Evolutionary conservation across 2,888 invertebrate species (phyloP).

Genomic region (Archips xylosteana): DNA sequence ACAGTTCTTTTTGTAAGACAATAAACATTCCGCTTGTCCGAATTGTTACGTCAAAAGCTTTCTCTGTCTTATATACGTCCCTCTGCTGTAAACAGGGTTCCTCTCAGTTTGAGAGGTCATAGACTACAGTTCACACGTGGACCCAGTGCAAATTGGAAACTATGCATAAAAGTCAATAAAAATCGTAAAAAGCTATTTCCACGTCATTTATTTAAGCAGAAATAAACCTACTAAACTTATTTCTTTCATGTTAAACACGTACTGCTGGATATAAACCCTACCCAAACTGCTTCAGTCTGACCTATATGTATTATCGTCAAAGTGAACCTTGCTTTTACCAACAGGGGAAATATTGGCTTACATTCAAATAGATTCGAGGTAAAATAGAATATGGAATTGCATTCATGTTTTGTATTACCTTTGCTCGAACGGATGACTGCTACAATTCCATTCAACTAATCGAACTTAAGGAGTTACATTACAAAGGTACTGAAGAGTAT

Average conservation of each 20-base stretch:
- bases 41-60: neutral
- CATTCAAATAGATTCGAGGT: neutral
- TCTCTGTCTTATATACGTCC: no score
- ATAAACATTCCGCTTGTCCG: neutral
- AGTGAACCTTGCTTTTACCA: neutral
- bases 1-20: neutral
- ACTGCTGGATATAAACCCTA: neutral
- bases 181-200: neutral
- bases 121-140: no score
- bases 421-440: neutral
- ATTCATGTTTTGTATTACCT: neutral
- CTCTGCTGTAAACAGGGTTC: no score
- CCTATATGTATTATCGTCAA: slow-evolving; percentile 6
- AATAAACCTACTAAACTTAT: neutral
- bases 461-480: neutral
- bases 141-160: no score
- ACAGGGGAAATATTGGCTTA: slow-evolving; percentile 1
- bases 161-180: no score
- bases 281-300: neutral
- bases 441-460: neutral
- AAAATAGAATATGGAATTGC: neutral
- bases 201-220: neutral
- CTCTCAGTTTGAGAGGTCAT: no score
- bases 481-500: neutral
- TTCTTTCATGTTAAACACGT: neutral